phyloP scores from a whole-genome alignment of 2,888 invertebrate species.

The Bugulina stolonifera region DNA sequence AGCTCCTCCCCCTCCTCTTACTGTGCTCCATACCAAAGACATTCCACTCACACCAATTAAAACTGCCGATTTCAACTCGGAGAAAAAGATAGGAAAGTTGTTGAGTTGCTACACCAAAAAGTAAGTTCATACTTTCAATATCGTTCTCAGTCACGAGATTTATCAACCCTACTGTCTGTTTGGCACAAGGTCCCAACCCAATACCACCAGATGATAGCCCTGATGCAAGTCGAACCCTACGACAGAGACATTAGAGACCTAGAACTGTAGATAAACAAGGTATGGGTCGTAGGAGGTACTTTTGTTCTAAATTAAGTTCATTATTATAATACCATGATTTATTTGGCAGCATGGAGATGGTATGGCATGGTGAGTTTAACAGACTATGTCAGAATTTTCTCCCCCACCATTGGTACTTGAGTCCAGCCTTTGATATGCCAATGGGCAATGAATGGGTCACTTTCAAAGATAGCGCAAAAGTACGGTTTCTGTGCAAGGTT shows the following conservation, averaged over 20 bases:
- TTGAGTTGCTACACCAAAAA: constrained; percentile 23
- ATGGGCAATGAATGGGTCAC: constrained; percentile 45
- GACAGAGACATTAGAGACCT: no score
- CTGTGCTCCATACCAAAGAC: neutral
- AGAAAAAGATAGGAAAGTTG: neutral
- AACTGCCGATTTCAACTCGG: neutral
- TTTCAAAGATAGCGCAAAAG: constrained; percentile 54
- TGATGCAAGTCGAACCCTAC: no score
- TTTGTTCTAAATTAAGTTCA: no score
- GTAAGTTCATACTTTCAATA: neutral
- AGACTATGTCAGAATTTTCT: constrained; percentile 42
- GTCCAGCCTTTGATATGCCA: constrained; percentile 42
- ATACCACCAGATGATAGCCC: no score
- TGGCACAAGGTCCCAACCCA: no score
- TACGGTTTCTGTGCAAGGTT: constrained; percentile 53
- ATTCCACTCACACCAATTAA: constrained; percentile 3
- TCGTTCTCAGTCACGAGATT: no score
- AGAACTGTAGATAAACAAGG: no score
- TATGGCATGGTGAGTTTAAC: constrained; percentile 53
- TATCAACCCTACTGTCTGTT: no score
- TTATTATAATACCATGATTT: neutral
- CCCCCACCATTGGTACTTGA: constrained; percentile 49
- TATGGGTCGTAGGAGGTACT: no score
- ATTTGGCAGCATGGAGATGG: constrained; percentile 50
- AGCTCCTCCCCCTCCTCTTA: neutral